phyloP scores from a whole-genome alignment of 2,113 vertebrate genomes.

The Cyanistes caeruleus region DNA sequence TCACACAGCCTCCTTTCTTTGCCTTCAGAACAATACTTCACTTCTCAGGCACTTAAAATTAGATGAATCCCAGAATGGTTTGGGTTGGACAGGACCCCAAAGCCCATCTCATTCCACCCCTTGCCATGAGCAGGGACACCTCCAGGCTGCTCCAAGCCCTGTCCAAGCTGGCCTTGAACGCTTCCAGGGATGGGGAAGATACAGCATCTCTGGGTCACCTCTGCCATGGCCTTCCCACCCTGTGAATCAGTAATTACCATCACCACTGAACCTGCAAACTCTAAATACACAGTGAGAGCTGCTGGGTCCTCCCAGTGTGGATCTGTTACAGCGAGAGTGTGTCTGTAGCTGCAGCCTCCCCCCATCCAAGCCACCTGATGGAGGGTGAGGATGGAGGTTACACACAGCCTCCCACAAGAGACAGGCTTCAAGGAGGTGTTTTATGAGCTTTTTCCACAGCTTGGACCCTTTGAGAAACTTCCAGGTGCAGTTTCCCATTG shows the following conservation, averaged over 20 bases:
- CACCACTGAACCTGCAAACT: background rate
- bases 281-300: background rate
- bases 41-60: background rate
- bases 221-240: background rate
- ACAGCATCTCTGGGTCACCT: background rate
- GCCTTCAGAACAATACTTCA: background rate
- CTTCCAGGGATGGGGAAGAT: background rate
- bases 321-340: accelerated
- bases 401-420: background rate
- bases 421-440: conserved; percentile 22
- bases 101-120: background rate
- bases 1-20: background rate
- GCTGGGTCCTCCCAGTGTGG: background rate
- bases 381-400: background rate
- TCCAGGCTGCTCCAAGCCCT: background rate
- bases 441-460: background rate
- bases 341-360: background rate
- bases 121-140: background rate
- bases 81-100: background rate
- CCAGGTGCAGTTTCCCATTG: background rate
- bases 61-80: background rate
- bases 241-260: background rate
- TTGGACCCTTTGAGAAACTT: background rate
- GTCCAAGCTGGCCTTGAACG: background rate
- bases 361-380: accelerated